These are phyloP conservation scores for Coptodon rendalli DNA, from an alignment of 2,113 vertebrate species.

Conservation along the genomic window DNA sequence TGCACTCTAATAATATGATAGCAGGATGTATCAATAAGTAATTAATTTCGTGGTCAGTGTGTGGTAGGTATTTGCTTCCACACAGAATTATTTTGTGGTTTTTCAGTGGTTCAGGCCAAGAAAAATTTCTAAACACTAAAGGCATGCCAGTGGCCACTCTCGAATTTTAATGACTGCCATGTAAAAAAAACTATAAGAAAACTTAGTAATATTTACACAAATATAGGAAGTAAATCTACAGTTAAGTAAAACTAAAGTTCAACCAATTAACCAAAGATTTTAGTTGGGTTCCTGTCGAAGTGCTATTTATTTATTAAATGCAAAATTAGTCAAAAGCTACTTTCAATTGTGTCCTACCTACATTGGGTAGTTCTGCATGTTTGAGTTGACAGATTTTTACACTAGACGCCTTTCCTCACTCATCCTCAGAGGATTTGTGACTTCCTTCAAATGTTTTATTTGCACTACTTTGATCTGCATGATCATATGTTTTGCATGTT, in stretches of 20 bases:
- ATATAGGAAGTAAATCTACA: neutral
- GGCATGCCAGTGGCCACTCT: neutral
- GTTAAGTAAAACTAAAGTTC: neutral
- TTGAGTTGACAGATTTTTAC: neutral
- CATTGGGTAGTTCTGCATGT: neutral
- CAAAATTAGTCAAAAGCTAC: neutral
- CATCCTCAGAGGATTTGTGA: neutral
- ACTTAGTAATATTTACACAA: neutral
- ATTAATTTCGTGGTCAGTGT: neutral
- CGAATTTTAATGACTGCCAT: neutral
- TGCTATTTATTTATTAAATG: neutral
- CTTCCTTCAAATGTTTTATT: neutral
- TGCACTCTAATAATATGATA: neutral
- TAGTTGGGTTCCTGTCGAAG: neutral
- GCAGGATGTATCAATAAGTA: neutral
- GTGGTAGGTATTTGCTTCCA: neutral
- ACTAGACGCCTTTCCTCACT: neutral
- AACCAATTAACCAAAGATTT: neutral
- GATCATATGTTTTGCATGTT: neutral
- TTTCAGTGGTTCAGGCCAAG: neutral
- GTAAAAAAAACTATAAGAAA: neutral
- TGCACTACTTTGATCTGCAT: neutral
- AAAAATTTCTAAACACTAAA: neutral
- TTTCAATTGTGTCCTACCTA: neutral
- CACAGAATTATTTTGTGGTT: neutral